Evolutionary conservation across 2,797 vertebrate species (phyloP).

Genomic region (Molothrus ater): DNA sequence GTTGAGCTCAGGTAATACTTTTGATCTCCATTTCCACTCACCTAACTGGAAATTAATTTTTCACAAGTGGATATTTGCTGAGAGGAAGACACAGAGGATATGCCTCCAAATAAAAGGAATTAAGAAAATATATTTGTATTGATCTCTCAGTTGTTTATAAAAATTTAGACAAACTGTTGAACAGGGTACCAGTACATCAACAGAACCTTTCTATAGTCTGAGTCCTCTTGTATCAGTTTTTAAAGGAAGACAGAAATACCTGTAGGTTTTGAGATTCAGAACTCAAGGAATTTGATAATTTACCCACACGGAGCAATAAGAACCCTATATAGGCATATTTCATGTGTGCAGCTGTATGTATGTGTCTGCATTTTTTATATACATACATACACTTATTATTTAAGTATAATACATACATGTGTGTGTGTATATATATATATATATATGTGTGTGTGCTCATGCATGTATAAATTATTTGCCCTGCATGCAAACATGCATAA

Average conservation of each 20-base stretch:
- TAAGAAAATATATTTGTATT: background rate
- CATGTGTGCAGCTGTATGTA: background rate
- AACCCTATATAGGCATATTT: background rate
- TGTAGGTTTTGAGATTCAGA: background rate
- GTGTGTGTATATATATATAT: fast-evolving
- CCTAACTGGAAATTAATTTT: slow-evolving; percentile 46
- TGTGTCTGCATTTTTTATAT: background rate
- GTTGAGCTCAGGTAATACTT: slow-evolving; percentile 53
- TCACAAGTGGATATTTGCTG: background rate
- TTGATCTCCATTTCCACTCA: slow-evolving; percentile 48
- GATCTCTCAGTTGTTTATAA: background rate
- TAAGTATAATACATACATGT: background rate
- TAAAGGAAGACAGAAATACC: background rate
- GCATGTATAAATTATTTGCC: background rate
- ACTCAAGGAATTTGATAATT: background rate
- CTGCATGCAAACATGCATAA: background rate
- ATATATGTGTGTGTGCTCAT: background rate
- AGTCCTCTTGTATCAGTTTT: background rate
- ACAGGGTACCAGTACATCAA: background rate
- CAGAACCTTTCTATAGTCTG: background rate
- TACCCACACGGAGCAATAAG: background rate
- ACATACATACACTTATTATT: background rate
- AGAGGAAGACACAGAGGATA: background rate
- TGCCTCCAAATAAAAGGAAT: background rate
- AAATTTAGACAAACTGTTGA: background rate